These are phyloP conservation scores for Hydropsyche betteni DNA, from an alignment of 2,888 invertebrate genomes.

Conservation along the genomic window DNA sequence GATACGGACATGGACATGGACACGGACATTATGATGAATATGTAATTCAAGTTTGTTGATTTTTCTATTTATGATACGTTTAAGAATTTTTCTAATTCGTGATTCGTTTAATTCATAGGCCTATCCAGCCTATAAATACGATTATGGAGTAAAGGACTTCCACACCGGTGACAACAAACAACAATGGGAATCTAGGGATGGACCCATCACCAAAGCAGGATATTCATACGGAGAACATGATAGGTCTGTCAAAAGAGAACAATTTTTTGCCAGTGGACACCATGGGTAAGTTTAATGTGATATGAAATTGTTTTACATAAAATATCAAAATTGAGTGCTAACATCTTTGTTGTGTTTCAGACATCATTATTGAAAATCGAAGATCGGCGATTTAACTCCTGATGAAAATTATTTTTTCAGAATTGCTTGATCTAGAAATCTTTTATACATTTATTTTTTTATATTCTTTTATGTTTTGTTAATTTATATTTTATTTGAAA, in stretches of 20 bases:
- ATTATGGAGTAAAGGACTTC: conserved; percentile 56
- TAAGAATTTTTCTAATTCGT: too few relatives aligned
- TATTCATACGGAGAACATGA: conserved; percentile 62
- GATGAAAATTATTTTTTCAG: too few relatives aligned
- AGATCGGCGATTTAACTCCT: too few relatives aligned
- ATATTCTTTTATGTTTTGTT: too few relatives aligned
- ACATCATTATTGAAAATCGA: too few relatives aligned
- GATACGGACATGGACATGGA: conserved; percentile 21
- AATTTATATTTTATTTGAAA: too few relatives aligned
- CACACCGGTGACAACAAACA: conserved; percentile 57
- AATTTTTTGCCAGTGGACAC: conserved; percentile 50
- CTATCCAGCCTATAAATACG: conserved; percentile 56
- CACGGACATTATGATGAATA: conserved; percentile 43
- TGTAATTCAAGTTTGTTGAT: not conserved
- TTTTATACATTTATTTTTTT: too few relatives aligned
- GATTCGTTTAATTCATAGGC: conserved; percentile 52
- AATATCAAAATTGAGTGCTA: not conserved
- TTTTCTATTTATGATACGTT: too few relatives aligned
- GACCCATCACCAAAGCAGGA: conserved; percentile 56
- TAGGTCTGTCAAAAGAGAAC: conserved; percentile 55
- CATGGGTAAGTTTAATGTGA: conserved; percentile 1
- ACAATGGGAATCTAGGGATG: conserved; percentile 56
- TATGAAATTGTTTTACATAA: not conserved
- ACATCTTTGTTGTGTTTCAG: not conserved
- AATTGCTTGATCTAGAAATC: too few relatives aligned